These are phyloP conservation scores for Phthorimaea operculella DNA, from an alignment of 1,140 invertebrate genomes.

Conservation along the genomic window DNA sequence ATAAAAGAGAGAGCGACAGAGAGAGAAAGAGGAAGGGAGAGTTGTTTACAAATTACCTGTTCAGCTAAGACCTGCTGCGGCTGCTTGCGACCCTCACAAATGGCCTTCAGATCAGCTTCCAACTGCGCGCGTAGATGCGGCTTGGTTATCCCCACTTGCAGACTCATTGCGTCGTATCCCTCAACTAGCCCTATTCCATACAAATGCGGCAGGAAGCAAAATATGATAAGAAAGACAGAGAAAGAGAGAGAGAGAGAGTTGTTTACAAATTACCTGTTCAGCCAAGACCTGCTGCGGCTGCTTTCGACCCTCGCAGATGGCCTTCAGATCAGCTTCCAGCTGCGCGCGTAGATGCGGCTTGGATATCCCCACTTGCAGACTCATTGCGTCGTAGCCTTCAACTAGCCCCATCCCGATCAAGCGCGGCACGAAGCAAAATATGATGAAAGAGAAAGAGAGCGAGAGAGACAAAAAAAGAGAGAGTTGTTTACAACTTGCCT, in stretches of 20 bases:
- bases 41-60: too few relatives aligned
- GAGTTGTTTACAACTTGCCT: too few relatives aligned
- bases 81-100: conserved; percentile 85
- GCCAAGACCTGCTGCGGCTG: conserved; percentile 79
- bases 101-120: conserved; percentile 91
- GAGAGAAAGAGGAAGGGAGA: too few relatives aligned
- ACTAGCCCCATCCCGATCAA: conserved; percentile 96
- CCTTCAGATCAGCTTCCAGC: conserved; percentile 91
- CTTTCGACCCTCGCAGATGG: conserved; percentile 88
- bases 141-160: conserved; percentile 83
- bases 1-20: too few relatives aligned
- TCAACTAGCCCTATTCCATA: conserved; percentile 97
- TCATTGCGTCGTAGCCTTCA: conserved; percentile 97
- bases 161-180: conserved; percentile 96
- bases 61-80: conserved; percentile 80
- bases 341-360: conserved; percentile 92
- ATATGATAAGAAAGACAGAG: too few relatives aligned
- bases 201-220: conserved; percentile 92
- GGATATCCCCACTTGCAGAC: conserved; percentile 79
- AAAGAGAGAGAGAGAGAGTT: too few relatives aligned
- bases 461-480: too few relatives aligned
- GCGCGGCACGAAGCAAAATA: conserved; percentile 92
- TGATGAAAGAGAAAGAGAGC: too few relatives aligned
- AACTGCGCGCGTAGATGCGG: conserved; percentile 90
- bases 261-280: conserved; percentile 89